These are phyloP conservation scores for Apogon talboti DNA, from an alignment of 2,797 vertebrate species.

Conservation along the genomic window DNA sequence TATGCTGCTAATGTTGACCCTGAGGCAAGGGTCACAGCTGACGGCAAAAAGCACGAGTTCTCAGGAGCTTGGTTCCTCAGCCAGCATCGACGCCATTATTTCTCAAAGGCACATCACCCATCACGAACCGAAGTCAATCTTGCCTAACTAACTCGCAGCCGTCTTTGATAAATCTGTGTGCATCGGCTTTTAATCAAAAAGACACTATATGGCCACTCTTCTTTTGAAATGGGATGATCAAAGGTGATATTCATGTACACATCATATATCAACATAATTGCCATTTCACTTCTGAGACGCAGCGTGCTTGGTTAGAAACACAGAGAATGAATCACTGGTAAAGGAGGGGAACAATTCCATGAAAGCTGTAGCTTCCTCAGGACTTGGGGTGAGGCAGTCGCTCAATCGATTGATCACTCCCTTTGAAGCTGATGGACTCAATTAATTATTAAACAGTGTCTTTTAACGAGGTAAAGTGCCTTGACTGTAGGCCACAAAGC, in stretches of 20 bases:
- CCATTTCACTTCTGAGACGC: constrained; percentile 52
- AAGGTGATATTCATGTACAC: constrained; percentile 22
- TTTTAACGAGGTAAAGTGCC: constrained; percentile 75
- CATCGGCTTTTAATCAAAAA: constrained; percentile 47
- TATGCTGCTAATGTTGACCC: constrained; percentile 43
- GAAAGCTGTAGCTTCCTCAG: constrained; percentile 47
- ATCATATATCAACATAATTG: constrained; percentile 46
- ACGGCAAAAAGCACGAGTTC: constrained; percentile 45
- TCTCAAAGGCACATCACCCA: constrained; percentile 23
- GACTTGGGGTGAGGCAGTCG: constrained; percentile 41
- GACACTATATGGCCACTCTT: background rate
- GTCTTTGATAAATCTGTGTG: constrained; percentile 35
- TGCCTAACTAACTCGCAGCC: constrained; percentile 13
- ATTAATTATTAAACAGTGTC: constrained; percentile 81
- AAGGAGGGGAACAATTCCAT: constrained; percentile 49
- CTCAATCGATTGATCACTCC: constrained; percentile 70
- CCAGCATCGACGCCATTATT: constrained; percentile 22
- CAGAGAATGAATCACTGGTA: constrained; percentile 55
- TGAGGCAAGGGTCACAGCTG: constrained; percentile 18
- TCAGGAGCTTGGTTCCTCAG: constrained; percentile 19
- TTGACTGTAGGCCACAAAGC: constrained; percentile 60
- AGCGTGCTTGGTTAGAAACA: constrained; percentile 35
- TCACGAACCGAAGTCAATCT: constrained; percentile 25
- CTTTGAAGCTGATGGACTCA: constrained; percentile 73
- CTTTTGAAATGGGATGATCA: constrained; percentile 47